These are phyloP conservation scores for Crotalus helleri DNA, from an alignment of 2,113 vertebrate genomes.

Conservation along the genomic window DNA sequence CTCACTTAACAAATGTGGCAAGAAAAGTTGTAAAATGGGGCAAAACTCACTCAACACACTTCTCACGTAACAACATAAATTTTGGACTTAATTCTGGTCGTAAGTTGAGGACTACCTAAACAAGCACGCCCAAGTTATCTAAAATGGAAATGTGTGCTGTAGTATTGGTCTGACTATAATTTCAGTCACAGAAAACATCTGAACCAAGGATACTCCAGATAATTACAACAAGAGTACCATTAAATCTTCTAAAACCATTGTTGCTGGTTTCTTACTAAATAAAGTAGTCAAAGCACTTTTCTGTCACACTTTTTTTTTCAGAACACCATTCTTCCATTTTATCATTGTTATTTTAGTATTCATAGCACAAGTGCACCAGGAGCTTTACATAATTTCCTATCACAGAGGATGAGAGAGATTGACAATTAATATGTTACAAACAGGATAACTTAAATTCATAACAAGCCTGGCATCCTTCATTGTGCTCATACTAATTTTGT, in stretches of 20 bases:
- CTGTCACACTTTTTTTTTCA: background rate
- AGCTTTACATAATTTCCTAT: background rate
- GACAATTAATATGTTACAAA: slow-evolving; percentile 44
- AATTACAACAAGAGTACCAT: background rate
- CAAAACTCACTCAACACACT: background rate
- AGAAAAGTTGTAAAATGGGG: background rate
- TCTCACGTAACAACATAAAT: background rate
- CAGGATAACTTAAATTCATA: slow-evolving; percentile 34
- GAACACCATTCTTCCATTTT: background rate
- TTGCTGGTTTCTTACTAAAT: background rate
- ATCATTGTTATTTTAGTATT: slow-evolving; percentile 35
- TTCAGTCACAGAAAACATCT: too few relatives aligned
- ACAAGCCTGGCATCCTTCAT: slow-evolving; percentile 31
- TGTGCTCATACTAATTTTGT: slow-evolving; percentile 54
- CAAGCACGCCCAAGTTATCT: background rate
- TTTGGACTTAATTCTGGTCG: background rate
- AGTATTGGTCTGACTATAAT: background rate
- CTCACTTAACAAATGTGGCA: background rate
- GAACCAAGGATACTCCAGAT: background rate
- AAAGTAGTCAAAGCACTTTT: too few relatives aligned
- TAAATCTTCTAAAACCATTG: background rate
- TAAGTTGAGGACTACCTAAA: background rate
- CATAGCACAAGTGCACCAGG: slow-evolving; percentile 16
- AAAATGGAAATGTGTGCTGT: background rate
- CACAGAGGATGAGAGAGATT: slow-evolving; percentile 27